Evolutionary conservation across 2,797 vertebrate species (phyloP).

Genomic region (Serranus cabrilla): DNA sequence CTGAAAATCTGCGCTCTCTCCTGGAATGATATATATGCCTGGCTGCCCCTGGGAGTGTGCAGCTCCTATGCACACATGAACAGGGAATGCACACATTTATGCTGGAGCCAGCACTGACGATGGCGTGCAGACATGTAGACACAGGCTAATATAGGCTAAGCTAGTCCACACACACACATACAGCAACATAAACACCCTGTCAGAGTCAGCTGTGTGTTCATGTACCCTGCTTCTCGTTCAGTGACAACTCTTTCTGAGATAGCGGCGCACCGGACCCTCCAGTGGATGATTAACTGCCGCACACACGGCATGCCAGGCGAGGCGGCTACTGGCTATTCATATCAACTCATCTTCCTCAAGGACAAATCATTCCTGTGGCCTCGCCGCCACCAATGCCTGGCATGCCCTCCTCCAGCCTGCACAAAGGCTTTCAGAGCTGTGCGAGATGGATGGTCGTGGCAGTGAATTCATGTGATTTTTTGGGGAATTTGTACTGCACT

Average conservation of each 20-base stretch:
- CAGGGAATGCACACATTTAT: slow-evolving; percentile 53
- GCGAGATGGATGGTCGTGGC: slow-evolving; percentile 35
- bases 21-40: slow-evolving; percentile 68
- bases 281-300: slow-evolving; percentile 61
- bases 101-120: slow-evolving; percentile 20
- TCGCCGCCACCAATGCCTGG: slow-evolving; percentile 28
- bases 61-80: slow-evolving; percentile 26
- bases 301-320: slow-evolving; percentile 22
- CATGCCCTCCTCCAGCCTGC: slow-evolving; percentile 26
- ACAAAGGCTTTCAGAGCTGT: slow-evolving; percentile 30
- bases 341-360: slow-evolving; percentile 59
- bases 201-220: slow-evolving; percentile 43
- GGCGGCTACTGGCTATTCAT: slow-evolving; percentile 58
- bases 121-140: slow-evolving; percentile 17
- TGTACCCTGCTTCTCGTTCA: slow-evolving; percentile 38
- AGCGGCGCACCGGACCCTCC: slow-evolving; percentile 28
- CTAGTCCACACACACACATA: slow-evolving; percentile 6
- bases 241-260: slow-evolving; percentile 52
- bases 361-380: slow-evolving; percentile 40
- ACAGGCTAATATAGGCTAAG: neutral
- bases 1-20: slow-evolving; percentile 59
- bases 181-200: slow-evolving; percentile 23
- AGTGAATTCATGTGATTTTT: slow-evolving; percentile 42
- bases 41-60: slow-evolving; percentile 51
- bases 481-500: slow-evolving; percentile 22